Evolutionary conservation across 2,888 invertebrate species (phyloP).

Genomic region (Melieria omissa): DNA sequence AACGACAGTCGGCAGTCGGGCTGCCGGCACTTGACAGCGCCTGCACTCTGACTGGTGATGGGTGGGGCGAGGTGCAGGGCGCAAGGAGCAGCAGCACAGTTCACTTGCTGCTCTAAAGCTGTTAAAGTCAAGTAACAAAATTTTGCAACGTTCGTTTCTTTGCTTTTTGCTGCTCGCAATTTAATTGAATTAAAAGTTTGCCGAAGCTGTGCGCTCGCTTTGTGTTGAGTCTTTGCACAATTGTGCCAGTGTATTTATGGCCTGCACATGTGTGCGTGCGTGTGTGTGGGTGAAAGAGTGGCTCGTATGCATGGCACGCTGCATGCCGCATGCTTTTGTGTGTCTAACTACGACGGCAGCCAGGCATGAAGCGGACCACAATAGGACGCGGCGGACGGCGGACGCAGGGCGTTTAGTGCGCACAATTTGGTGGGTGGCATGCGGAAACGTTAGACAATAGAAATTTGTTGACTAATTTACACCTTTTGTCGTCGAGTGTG

Average conservation of each 20-base stretch:
- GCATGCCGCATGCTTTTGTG: too few species aligned
- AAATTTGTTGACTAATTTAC: too few species aligned
- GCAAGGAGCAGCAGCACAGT: too few species aligned
- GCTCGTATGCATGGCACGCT: background rate
- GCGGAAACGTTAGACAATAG: too few species aligned
- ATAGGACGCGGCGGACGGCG: too few species aligned
- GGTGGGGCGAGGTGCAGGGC: too few species aligned
- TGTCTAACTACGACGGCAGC: too few species aligned
- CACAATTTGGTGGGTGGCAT: too few species aligned
- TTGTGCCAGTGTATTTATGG: background rate
- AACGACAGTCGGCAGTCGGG: background rate
- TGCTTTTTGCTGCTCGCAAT: slow-evolving; percentile 41
- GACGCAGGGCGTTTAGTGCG: too few species aligned
- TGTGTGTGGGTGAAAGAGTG: background rate
- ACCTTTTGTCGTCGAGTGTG: too few species aligned
- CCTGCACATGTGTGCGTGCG: background rate
- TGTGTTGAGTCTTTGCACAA: slow-evolving; percentile 23
- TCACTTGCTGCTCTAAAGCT: background rate
- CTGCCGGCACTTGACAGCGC: background rate
- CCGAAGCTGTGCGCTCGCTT: slow-evolving; percentile 53
- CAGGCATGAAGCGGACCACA: too few species aligned
- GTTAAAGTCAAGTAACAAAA: slow-evolving; percentile 2
- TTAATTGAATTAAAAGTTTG: slow-evolving; percentile 56
- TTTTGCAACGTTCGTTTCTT: background rate
- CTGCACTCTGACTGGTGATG: too few species aligned